Base-by-base conservation (phyloP, 2,888 invertebrate species). In the Drosophila rellima region DNA sequence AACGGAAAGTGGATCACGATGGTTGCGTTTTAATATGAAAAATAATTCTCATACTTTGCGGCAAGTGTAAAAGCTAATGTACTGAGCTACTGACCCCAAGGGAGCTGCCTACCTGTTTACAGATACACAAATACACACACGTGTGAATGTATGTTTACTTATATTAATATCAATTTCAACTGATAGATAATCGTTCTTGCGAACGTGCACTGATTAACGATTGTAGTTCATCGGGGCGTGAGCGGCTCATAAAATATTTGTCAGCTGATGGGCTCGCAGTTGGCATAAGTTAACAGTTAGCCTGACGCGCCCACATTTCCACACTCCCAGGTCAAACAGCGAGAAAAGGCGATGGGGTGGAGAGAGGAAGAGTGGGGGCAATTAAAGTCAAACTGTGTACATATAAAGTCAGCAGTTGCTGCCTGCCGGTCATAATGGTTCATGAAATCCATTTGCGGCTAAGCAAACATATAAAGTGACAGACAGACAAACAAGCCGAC, bases 371-470 rank as follows among this genome's bases (percentile, higher is more conserved):
- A 0, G 26, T 4, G 18, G 37, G 50, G 70, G 65, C 74, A 81
- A 79, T 79, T 81, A 79, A 78, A 79, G 70, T 67, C 82, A 64
- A 78, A 69, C 45, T 65, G 64, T 79, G 45, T 40, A 52, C 76
- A 76, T 29, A 67, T 37, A 61, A 52, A 70, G 80, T 69, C 71
- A 59, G 64, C 68, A 61, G 50, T 68, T 62, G 56, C 35, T 55
- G 81, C 52, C 70, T 63, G 78, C 40, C 66, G 55, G 62, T 60
- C 63, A 64, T 74, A 74, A 74, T 71, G 65, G 63, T 73, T 78
- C 67, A 71, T 71, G 81, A 69, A 71, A 79, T 78, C 70, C 78
- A 81, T 79, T 81, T 79, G 79, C 54, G 62, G 66, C 59, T 71
- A 66, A 70, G 67, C 65, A 74, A 79, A 81, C 74, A 78, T 31